Conservation (phyloP, 2,113 vertebrate genomes). For the Strigops habroptila region DNA sequence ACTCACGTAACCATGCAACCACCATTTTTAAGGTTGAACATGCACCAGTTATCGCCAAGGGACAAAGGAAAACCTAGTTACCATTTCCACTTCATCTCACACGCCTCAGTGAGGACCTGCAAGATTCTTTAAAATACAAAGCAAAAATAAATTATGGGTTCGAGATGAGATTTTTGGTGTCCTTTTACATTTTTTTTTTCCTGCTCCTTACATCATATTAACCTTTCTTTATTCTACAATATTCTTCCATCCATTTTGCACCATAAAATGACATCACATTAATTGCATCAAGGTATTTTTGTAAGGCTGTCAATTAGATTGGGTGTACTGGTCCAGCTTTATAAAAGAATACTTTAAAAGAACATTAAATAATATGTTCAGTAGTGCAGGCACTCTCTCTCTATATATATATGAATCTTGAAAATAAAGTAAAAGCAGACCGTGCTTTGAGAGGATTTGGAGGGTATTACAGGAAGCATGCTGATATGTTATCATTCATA, state of each 20-base stretch:
- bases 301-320: not conserved
- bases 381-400: not conserved
- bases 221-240: not conserved
- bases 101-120: accelerated
- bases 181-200: not conserved
- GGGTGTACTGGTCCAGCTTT: not conserved
- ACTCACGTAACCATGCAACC: not conserved
- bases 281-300: not conserved
- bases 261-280: not conserved
- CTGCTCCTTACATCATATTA: not conserved
- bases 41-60: not conserved
- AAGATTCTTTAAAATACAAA: not conserved
- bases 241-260: not conserved
- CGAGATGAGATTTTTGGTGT: not conserved
- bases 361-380: not conserved
- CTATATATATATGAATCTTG: not conserved
- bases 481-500: not conserved
- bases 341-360: not conserved
- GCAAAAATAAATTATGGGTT: not conserved
- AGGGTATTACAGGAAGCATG: not conserved
- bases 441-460: not conserved
- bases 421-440: not conserved
- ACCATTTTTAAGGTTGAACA: not conserved
- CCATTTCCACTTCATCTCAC: not conserved
- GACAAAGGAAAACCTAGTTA: not conserved